Evolutionary conservation across 2,797 vertebrate genomes (phyloP).

Genomic region (Chanos chanos): DNA sequence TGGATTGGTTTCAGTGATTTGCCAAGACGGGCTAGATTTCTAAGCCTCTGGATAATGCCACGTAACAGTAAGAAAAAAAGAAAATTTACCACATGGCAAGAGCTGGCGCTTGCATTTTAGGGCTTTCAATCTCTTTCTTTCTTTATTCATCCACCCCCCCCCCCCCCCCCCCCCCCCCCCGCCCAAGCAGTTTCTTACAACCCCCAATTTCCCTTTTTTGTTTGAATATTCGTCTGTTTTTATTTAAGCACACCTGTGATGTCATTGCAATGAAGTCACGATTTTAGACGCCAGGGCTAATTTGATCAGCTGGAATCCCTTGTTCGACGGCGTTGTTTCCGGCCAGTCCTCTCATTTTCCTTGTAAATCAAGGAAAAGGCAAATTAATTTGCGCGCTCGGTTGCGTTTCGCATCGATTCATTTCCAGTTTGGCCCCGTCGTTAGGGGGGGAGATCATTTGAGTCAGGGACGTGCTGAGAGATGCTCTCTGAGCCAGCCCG

Average conservation of each 20-base stretch:
- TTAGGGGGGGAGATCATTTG: slow-evolving; percentile 52
- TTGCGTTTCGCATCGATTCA: slow-evolving; percentile 43
- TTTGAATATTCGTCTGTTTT: slow-evolving; percentile 10
- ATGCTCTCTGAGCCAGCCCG: slow-evolving; percentile 5
- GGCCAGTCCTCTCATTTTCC: slow-evolving; percentile 18
- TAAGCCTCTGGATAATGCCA: too few relatives aligned
- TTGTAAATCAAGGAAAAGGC: slow-evolving; percentile 45
- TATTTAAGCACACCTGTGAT: slow-evolving; percentile 13
- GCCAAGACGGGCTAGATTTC: neutral
- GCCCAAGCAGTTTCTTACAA: too few relatives aligned
- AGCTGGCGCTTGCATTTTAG: neutral
- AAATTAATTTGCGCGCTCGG: slow-evolving; percentile 51
- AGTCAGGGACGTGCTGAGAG: neutral
- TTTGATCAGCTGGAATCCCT: slow-evolving; percentile 34
- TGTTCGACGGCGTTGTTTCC: slow-evolving; percentile 26
- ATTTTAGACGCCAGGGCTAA: slow-evolving; percentile 37
- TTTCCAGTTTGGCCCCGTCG: slow-evolving; percentile 43
- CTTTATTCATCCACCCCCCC: neutral
- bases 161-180: too few relatives aligned
- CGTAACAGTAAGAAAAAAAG: neutral
- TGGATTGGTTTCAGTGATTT: slow-evolving; percentile 60
- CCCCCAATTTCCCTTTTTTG: neutral
- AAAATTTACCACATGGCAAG: neutral
- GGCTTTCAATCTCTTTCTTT: neutral
- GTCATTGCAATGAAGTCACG: slow-evolving; percentile 28